These are phyloP conservation scores for Aramus guarauna DNA, from an alignment of 2,113 vertebrate genomes.

Conservation along the genomic window DNA sequence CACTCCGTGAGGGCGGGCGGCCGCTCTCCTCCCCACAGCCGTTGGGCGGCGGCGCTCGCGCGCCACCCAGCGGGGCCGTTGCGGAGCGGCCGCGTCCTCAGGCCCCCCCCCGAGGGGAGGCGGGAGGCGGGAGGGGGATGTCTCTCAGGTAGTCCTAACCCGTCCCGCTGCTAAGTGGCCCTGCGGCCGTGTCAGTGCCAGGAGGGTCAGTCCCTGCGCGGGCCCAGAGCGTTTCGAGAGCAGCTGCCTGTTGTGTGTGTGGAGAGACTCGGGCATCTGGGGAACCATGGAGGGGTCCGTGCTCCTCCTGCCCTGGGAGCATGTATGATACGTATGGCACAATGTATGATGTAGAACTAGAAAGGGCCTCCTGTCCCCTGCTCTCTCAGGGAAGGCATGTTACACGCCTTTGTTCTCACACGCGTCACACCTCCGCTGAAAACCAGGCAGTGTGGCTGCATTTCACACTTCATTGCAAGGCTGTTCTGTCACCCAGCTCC, in stretches of 20 bases:
- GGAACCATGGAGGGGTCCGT: neutral
- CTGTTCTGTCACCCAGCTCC: neutral
- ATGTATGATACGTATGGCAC: fast-evolving
- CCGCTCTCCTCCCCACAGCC: neutral
- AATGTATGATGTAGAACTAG: fast-evolving
- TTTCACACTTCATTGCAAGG: neutral
- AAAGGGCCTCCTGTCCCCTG: too few relatives aligned
- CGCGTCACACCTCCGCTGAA: neutral
- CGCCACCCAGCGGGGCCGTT: neutral
- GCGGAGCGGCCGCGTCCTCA: neutral
- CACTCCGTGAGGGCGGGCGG: fast-evolving
- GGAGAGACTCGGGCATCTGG: neutral
- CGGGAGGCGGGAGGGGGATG: fast-evolving
- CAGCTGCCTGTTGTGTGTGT: neutral
- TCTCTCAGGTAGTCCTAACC: fast-evolving
- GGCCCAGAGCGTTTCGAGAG: neutral
- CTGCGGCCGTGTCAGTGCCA: fast-evolving
- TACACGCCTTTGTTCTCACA: neutral
- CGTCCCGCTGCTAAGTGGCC: fast-evolving
- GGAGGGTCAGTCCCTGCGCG: neutral
- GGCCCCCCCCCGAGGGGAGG: neutral
- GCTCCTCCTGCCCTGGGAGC: neutral
- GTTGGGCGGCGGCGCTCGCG: neutral
- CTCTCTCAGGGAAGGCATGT: too few relatives aligned
- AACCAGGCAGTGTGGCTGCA: neutral